Evolutionary conservation across 2,797 vertebrate genomes (phyloP), one percentile per base, ranked within the genome.

Genomic region (Percopsis omiscomaycus): DNA sequence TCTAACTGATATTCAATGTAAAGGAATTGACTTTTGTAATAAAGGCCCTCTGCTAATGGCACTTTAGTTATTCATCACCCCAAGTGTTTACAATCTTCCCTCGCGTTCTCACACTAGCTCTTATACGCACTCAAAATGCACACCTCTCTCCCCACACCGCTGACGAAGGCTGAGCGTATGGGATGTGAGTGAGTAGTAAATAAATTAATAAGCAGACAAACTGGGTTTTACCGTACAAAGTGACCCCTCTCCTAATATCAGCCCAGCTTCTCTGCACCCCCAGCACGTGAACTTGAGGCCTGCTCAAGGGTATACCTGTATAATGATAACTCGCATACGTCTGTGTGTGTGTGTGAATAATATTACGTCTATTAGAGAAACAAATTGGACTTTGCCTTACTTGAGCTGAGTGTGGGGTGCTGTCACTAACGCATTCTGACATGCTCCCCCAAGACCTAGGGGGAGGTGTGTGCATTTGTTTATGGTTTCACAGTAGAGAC

Each of bases 151-250:
- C 48, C 44, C 6, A 1, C 27, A 74, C 48, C 89, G 89, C 90
- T 89, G 88, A 88, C 86, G 81, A 64, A 64, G 69, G 76, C 79
- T 79, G 82, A 78, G 81, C 68, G 72, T 3, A 64, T 81, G 82
- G 76, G 85, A 85, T 82, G 75, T 78, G 83, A 76, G 81, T 75
- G 77, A 70, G 60, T 79, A 84, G 90, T 87, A 90, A 89, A 90
- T 91, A 90, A 91, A 91, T 92, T 85, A 91, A 92, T 85, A 90
- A 89, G 86, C 86, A 90, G 88, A 89, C 86, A 85, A 88, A 87
- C 81, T 77, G 71, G 84, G 85, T 89, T 42, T 91, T 87, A 88
- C 83, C 87, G 84, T 87, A 78, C 88, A 92, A 90, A 88, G 85
- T 92, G 89, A 92, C 91, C 90, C 86, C 86, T 88, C 83, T 81